These are phyloP conservation scores for Hydrozoanthus tunicans DNA, from an alignment of 64 coral and sea anemone species.

Conservation along the genomic window DNA sequence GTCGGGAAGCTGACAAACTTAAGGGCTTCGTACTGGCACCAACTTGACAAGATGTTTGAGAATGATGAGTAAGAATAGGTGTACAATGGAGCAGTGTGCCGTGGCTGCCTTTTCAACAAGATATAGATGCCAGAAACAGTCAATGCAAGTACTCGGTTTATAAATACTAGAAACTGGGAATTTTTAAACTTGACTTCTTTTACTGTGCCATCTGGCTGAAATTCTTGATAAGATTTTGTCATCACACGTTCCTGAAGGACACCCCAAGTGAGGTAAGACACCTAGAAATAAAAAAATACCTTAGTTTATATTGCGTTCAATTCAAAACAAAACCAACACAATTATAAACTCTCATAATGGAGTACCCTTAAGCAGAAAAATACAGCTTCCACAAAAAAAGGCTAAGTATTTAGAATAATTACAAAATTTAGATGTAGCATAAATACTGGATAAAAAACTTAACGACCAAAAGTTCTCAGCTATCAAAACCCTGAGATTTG, in stretches of 20 bases:
- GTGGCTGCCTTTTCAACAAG: slow-evolving; percentile 73
- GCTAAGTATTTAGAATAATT: too few relatives aligned
- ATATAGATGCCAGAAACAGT: slow-evolving; percentile 67
- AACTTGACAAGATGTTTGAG: slow-evolving; percentile 97
- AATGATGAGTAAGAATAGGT: slow-evolving; percentile 95
- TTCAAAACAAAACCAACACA: background rate
- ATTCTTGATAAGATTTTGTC: slow-evolving; percentile 80
- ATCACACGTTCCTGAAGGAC: slow-evolving; percentile 95
- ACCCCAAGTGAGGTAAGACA: slow-evolving; percentile 93
- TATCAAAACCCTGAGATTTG: too few relatives aligned
- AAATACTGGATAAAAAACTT: too few relatives aligned
- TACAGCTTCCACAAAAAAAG: too few relatives aligned
- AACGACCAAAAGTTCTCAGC: too few relatives aligned
- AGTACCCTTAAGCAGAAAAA: too few relatives aligned
- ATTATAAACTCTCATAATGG: background rate
- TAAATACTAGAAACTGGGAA: slow-evolving; percentile 96
- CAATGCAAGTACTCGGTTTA: slow-evolving; percentile 82
- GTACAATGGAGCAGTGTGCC: slow-evolving; percentile 90
- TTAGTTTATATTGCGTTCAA: background rate
- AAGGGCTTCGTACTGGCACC: slow-evolving; percentile 98
- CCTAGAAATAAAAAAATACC: background rate
- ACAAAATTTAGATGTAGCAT: too few relatives aligned
- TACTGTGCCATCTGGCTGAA: slow-evolving; percentile 64
- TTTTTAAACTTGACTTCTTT: slow-evolving; percentile 74
- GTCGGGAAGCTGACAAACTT: slow-evolving; percentile 99